Conservation (phyloP, 2,888 invertebrate genomes). For the Pyrrhia umbra region DNA sequence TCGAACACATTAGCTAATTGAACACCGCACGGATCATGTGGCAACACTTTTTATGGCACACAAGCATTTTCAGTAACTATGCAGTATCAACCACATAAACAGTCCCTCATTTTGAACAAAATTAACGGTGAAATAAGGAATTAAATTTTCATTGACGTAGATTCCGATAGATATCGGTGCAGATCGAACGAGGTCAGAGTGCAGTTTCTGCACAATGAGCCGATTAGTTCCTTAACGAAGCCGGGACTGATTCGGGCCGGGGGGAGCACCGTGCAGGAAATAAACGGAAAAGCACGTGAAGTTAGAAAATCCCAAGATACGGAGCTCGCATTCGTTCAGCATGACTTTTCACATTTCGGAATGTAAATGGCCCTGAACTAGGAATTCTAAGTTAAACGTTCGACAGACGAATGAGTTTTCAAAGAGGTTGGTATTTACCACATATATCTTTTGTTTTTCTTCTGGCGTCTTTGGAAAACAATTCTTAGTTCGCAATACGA, state of each 20-base stretch:
- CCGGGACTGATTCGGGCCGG: slow-evolving; percentile 59
- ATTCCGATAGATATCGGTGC: slow-evolving; percentile 57
- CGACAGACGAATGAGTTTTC: slow-evolving; percentile 63
- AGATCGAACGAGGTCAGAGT: slow-evolving; percentile 73
- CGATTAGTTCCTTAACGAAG: slow-evolving; percentile 81
- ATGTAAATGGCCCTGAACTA: slow-evolving; percentile 70
- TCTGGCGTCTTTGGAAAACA: slow-evolving; percentile 40
- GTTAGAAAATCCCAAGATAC: slow-evolving; percentile 69
- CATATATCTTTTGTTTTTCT: slow-evolving; percentile 57
- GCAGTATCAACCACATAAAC: slow-evolving; percentile 28
- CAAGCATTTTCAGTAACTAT: slow-evolving; percentile 43
- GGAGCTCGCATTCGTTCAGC: slow-evolving; percentile 60
- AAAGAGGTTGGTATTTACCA: slow-evolving; percentile 60
- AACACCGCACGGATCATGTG: slow-evolving; percentile 36
- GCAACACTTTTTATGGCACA: slow-evolving; percentile 42
- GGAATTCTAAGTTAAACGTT: slow-evolving; percentile 63
- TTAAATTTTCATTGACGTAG: slow-evolving; percentile 70
- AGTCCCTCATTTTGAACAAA: slow-evolving; percentile 43
- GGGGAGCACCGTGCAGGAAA: slow-evolving; percentile 56
- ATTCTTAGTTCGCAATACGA: slow-evolving; percentile 43
- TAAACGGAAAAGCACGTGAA: slow-evolving; percentile 64
- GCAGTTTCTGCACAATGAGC: slow-evolving; percentile 77
- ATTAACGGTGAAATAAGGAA: slow-evolving; percentile 61
- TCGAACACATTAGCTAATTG: slow-evolving; percentile 49
- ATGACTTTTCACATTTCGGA: slow-evolving; percentile 68